These are phyloP conservation scores for Notospermus geniculatus DNA, from an alignment of 1,140 invertebrate genomes.

Conservation along the genomic window DNA sequence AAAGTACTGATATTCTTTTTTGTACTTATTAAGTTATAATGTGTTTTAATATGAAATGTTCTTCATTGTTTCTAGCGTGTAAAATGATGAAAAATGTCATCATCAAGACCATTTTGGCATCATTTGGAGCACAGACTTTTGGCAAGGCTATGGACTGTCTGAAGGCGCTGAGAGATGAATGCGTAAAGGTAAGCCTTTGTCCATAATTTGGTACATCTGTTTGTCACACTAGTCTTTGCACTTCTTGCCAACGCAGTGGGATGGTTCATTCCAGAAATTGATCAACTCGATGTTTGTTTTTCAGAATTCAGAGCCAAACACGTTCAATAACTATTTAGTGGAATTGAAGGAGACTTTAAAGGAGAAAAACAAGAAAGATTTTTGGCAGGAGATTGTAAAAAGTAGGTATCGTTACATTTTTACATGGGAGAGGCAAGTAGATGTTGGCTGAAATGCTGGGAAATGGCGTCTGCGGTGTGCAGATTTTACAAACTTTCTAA, in stretches of 20 bases:
- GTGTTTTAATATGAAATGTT: no score
- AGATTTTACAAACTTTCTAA: background rate
- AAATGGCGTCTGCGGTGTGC: background rate
- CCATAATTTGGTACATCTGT: background rate
- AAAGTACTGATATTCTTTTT: no score
- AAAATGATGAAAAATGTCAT: constrained; percentile 47
- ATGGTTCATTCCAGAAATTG: background rate
- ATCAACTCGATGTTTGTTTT: constrained; percentile 11
- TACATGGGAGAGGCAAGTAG: background rate
- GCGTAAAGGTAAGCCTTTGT: constrained; percentile 34
- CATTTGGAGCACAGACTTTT: constrained; percentile 47
- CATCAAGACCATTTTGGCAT: constrained; percentile 41
- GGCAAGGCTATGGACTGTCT: constrained; percentile 48
- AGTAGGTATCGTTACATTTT: constrained; percentile 20
- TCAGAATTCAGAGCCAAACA: constrained; percentile 35
- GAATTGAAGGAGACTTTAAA: constrained; percentile 35
- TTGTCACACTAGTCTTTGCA: background rate
- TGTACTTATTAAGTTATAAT: no score
- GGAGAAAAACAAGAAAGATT: constrained; percentile 35
- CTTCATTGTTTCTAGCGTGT: constrained; percentile 33
- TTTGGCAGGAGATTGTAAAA: constrained; percentile 37
- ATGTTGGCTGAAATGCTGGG: no score
- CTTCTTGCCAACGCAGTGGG: background rate
- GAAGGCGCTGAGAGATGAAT: constrained; percentile 35
- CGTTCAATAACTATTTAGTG: constrained; percentile 36